These are phyloP conservation scores for Alouatta palliata DNA, from an alignment of 2,113 vertebrate species.

Conservation along the genomic window DNA sequence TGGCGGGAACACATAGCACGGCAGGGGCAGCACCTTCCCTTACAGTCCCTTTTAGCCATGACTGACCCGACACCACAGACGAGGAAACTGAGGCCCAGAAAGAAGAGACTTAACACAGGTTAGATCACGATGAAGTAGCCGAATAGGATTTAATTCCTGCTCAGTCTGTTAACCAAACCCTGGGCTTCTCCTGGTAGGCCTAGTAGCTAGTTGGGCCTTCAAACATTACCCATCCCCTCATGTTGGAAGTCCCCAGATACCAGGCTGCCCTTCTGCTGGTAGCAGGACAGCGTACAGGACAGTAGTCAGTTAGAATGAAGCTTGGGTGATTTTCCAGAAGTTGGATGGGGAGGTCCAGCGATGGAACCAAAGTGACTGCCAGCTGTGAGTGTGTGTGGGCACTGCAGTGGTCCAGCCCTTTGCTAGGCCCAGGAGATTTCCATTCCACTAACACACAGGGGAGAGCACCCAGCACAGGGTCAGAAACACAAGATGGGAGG, in stretches of 20 bases:
- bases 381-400: neutral
- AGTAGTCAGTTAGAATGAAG: neutral
- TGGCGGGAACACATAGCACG: slow-evolving; percentile 1
- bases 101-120: neutral
- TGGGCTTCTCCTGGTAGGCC: neutral
- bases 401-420: neutral
- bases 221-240: neutral
- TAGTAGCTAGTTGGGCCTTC: neutral
- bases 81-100: slow-evolving; percentile 63
- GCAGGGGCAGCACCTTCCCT: slow-evolving; percentile 20
- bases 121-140: neutral
- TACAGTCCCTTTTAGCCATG: neutral
- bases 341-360: neutral
- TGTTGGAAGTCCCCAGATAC: neutral
- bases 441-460: neutral
- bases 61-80: slow-evolving; percentile 31
- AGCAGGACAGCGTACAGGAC: neutral
- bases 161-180: slow-evolving; percentile 4
- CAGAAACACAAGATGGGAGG: slow-evolving; percentile 1
- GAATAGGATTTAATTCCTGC: neutral
- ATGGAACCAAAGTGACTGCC: neutral
- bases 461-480: neutral
- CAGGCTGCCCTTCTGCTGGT: neutral
- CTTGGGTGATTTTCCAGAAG: neutral
- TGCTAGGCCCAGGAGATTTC: neutral